phyloP scores from a whole-genome alignment of 1,140 invertebrate genomes.

The Drosophila elegans region DNA sequence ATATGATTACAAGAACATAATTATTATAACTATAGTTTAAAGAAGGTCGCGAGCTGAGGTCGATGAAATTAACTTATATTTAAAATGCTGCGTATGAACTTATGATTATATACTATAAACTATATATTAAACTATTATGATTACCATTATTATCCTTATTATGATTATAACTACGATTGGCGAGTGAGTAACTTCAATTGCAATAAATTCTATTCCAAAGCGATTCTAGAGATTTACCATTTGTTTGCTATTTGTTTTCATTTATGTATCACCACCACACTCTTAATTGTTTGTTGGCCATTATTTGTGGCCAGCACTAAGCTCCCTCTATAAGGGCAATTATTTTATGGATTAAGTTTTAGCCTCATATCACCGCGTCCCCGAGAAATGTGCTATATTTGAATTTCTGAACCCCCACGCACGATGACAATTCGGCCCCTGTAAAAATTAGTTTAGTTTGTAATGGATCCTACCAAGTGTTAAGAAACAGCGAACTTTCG shows the following conservation, averaged over 20 bases:
- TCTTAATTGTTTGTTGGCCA: not conserved
- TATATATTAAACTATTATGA: constrained; percentile 72
- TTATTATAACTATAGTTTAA: constrained; percentile 60
- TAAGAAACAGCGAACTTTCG: not conserved
- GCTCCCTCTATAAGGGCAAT: constrained; percentile 36
- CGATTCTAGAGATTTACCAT: constrained; percentile 1
- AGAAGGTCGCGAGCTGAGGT: constrained; percentile 22
- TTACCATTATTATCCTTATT: constrained; percentile 47
- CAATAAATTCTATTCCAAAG: constrained; percentile 43
- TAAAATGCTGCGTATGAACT: constrained; percentile 84
- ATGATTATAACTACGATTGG: constrained; percentile 40
- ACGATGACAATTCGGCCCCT: constrained; percentile 25
- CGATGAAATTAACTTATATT: constrained; percentile 64
- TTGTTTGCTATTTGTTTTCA: constrained; percentile 1
- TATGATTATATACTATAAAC: constrained; percentile 81
- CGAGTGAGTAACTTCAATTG: constrained; percentile 18
- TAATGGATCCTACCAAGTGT: constrained; percentile 24
- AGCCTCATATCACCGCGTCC: constrained; percentile 8
- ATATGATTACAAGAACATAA: constrained; percentile 62
- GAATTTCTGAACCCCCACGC: not conserved
- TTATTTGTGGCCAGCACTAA: constrained; percentile 22
- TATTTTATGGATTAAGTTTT: constrained; percentile 34
- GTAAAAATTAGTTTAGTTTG: constrained; percentile 39
- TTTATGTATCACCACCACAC: not conserved
- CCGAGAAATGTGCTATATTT: constrained; percentile 1